Evolutionary conservation across 1,140 invertebrate genomes (phyloP).

Genomic region (Calliphora vicina): DNA sequence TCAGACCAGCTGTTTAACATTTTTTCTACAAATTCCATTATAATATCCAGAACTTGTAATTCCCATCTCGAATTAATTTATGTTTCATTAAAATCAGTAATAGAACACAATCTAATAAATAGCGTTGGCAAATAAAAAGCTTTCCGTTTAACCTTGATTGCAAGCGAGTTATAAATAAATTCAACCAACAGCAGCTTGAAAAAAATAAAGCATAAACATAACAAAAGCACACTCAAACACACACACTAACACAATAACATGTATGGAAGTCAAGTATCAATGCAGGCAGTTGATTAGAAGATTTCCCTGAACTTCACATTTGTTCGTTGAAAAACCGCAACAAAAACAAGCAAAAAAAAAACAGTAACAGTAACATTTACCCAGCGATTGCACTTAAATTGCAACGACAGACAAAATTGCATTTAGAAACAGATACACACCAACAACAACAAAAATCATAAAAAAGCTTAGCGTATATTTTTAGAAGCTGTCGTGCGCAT

Average conservation of each 20-base stretch:
- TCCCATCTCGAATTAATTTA: too few relatives aligned
- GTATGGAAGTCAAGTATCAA: neutral
- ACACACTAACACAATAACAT: neutral
- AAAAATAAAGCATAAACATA: conserved; percentile 14
- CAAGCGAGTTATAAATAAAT: conserved; percentile 15
- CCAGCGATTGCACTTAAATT: conserved; percentile 1
- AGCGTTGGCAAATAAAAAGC: neutral
- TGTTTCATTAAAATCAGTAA: neutral
- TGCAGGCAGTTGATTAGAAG: conserved; percentile 39
- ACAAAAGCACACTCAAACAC: neutral
- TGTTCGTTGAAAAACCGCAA: conserved; percentile 8
- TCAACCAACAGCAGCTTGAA: neutral
- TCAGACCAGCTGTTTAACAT: too few relatives aligned
- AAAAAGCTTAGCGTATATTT: conserved; percentile 35
- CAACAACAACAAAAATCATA: conserved; percentile 2
- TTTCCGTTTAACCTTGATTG: conserved; percentile 35
- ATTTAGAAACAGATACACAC: neutral
- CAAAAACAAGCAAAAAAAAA: conserved; percentile 20
- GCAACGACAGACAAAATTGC: neutral
- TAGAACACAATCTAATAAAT: neutral
- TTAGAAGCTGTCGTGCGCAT: conserved; percentile 35
- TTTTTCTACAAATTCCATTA: too few relatives aligned
- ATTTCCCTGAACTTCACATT: conserved; percentile 43
- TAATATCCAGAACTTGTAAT: too few relatives aligned
- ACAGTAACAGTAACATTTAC: neutral